phyloP scores from a whole-genome alignment of 2,888 invertebrate genomes.

The Caenorhabditis macrosperma region DNA sequence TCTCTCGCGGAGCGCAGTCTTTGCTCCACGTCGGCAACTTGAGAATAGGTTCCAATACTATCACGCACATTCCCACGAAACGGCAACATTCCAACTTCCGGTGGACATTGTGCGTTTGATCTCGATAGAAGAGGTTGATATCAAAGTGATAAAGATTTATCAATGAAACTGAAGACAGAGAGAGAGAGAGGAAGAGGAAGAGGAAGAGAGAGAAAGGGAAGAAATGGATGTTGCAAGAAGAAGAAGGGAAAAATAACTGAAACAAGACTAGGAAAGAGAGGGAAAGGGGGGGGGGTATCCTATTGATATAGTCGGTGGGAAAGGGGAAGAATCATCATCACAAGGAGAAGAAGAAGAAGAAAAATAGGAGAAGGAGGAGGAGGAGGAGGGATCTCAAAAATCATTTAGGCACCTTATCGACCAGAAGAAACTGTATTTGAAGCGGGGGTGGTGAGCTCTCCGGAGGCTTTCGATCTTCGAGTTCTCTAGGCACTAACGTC shows the following conservation, averaged over 20 bases:
- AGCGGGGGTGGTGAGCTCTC: background rate
- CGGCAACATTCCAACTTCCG: background rate
- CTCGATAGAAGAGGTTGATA: background rate
- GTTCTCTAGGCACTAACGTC: conserved; percentile 6
- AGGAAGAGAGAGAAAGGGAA: conserved; percentile 7
- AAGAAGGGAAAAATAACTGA: conserved; percentile 49
- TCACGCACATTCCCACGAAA: background rate
- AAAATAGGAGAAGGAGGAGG: conserved; percentile 37
- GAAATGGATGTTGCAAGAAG: conserved; percentile 28
- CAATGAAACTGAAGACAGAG: conserved; percentile 53
- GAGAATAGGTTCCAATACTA: background rate
- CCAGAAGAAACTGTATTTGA: conserved; percentile 41
- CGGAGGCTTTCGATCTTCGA: background rate
- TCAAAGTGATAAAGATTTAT: conserved; percentile 30
- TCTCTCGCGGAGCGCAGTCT: background rate
- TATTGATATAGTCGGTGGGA: conserved; percentile 28
- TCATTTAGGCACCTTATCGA: conserved; percentile 60
- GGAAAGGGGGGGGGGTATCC: conserved; percentile 8
- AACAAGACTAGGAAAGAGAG: conserved; percentile 24
- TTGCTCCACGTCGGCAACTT: background rate
- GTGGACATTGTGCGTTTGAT: background rate
- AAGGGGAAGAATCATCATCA: conserved; percentile 31
- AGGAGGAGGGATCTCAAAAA: conserved; percentile 6
- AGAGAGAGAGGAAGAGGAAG: conserved; percentile 2
- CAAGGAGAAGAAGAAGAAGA: conserved; percentile 33